A percentile compares a stretch with the other conserved stretches of the same genome.
Evolutionary conservation across 2,888 invertebrate species (phyloP).

Genomic region (Gari tellinella): DNA sequence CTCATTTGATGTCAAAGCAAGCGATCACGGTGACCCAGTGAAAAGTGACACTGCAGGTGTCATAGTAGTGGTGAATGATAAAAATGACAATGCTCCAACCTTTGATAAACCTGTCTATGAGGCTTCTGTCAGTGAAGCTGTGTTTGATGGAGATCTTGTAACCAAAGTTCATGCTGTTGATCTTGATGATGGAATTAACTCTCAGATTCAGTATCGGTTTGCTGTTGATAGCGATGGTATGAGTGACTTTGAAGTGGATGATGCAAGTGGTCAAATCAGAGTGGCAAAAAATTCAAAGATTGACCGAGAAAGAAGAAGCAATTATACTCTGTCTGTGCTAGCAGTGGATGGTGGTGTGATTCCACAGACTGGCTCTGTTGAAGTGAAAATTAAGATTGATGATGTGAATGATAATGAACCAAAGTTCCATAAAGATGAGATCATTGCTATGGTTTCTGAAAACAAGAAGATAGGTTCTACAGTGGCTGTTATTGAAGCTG

Average conservation of each 20-base stretch:
- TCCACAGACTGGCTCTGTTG: constrained; percentile 80
- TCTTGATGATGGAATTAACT: constrained; percentile 94
- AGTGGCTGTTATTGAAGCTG: constrained; percentile 95
- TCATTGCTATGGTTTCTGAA: constrained; percentile 95
- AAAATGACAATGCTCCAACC: constrained; percentile 98
- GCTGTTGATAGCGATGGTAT: constrained; percentile 87
- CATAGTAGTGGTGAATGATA: constrained; percentile 93
- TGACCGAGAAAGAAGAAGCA: constrained; percentile 95
- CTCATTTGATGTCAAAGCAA: constrained; percentile 94
- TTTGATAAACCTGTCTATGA: constrained; percentile 93
- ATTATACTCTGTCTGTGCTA: constrained; percentile 93
- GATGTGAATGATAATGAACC: constrained; percentile 99
- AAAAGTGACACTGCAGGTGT: constrained; percentile 97
- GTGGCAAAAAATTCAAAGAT: constrained; percentile 94
- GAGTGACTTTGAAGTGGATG: constrained; percentile 96
- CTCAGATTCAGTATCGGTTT: constrained; percentile 90
- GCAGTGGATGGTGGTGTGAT: constrained; percentile 96
- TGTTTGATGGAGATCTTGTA: constrained; percentile 95
- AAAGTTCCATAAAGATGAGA: constrained; percentile 93
- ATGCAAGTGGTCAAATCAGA: constrained; percentile 95
- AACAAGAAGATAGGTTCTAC: constrained; percentile 98
- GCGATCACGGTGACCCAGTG: constrained; percentile 96
- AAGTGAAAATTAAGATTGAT: constrained; percentile 96
- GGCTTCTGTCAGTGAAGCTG: constrained; percentile 95
- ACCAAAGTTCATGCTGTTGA: constrained; percentile 96